Conservation (phyloP, 2,888 invertebrate species). For the Myathropa florea region DNA sequence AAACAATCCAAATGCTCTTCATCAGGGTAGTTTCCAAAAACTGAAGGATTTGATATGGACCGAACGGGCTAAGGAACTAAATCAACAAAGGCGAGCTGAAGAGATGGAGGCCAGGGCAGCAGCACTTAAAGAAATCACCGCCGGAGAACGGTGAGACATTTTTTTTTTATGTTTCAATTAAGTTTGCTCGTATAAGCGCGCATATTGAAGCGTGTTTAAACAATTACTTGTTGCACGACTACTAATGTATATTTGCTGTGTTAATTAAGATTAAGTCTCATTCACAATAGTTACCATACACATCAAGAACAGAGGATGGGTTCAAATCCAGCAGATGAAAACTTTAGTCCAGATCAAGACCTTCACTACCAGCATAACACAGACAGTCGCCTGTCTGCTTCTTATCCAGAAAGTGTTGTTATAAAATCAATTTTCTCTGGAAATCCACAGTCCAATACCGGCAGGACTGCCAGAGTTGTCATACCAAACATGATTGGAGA, state of each 20-base stretch:
- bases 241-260: no score
- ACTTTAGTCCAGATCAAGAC: slow-evolving; percentile 75
- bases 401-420: slow-evolving; percentile 65
- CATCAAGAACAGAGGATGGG: slow-evolving; percentile 65
- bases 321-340: slow-evolving; percentile 74
- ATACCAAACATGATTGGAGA: slow-evolving; percentile 66
- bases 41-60: slow-evolving; percentile 90
- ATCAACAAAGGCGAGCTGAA: slow-evolving; percentile 88
- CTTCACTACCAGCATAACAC: slow-evolving; percentile 68
- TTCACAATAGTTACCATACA: slow-evolving; percentile 16
- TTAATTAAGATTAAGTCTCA: no score
- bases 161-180: background rate
- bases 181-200: no score
- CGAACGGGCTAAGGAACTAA: slow-evolving; percentile 88
- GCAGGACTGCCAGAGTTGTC: slow-evolving; percentile 63
- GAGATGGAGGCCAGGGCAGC: slow-evolving; percentile 86
- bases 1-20: slow-evolving; percentile 74
- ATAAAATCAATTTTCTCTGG: slow-evolving; percentile 60
- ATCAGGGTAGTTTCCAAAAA: slow-evolving; percentile 85
- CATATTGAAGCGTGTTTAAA: background rate
- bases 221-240: background rate
- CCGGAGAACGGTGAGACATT: slow-evolving; percentile 82
- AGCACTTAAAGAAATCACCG: slow-evolving; percentile 84
- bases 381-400: slow-evolving; percentile 71
- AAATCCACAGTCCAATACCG: slow-evolving; percentile 51